These are phyloP conservation scores for Pseudomyrmex sp. DNA, from an alignment of 1,140 invertebrate species.

Conservation along the genomic window DNA sequence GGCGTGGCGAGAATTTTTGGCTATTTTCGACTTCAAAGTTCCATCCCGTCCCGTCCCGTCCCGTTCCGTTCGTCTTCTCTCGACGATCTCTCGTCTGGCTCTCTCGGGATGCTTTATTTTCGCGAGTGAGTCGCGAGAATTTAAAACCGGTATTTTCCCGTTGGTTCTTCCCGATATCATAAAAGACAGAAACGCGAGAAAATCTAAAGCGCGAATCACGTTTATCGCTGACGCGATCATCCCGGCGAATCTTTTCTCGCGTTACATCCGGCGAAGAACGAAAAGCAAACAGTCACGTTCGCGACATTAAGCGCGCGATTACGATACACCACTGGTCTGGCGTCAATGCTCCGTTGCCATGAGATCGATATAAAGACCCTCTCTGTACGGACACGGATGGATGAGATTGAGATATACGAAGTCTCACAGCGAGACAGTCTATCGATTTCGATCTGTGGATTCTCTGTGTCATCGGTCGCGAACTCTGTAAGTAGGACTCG, in stretches of 20 bases:
- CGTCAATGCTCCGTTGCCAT: neutral
- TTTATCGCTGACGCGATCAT: neutral
- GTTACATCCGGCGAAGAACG: neutral
- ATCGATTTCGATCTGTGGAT: conserved; percentile 26
- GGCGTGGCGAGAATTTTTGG: conserved; percentile 72
- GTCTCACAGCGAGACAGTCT: neutral
- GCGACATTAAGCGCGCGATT: neutral
- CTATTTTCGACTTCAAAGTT: conserved; percentile 80
- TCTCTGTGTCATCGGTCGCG: neutral
- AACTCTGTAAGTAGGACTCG: conserved; percentile 13
- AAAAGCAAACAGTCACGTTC: neutral
- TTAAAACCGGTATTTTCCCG: neutral
- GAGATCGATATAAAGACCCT: conserved; percentile 14
- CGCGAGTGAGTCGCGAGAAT: conserved; percentile 32
- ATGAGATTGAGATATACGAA: conserved; percentile 18
- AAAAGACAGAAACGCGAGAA: neutral
- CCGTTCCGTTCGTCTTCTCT: conserved; percentile 12
- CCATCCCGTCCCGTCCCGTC: neutral
- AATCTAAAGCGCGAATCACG: neutral
- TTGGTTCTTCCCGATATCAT: conserved; percentile 4
- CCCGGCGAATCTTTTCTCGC: neutral
- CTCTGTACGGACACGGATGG: neutral
- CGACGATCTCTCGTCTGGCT: conserved; percentile 61
- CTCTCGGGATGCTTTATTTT: conserved; percentile 75
- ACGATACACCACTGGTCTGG: neutral